Conservation (phyloP, 2,888 invertebrate genomes). For the Myathropa florea region DNA sequence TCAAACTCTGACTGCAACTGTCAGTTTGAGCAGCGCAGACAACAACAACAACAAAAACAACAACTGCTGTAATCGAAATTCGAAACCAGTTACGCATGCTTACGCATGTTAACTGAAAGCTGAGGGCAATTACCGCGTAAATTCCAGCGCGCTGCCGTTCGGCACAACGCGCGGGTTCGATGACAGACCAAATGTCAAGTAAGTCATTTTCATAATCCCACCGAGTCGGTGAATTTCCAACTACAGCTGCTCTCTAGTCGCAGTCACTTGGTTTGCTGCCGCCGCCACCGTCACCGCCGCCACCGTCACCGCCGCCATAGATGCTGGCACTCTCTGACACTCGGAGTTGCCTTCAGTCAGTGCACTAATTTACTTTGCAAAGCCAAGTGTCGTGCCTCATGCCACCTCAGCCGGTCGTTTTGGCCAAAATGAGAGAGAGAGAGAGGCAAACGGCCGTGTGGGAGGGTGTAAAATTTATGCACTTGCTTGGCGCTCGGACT, state of each 20-base stretch:
- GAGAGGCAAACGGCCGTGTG: constrained; percentile 22
- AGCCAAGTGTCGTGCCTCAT: constrained; percentile 49
- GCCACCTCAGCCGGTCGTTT: constrained; percentile 1
- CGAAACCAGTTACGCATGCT: constrained; percentile 66
- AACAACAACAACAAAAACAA: constrained; percentile 8
- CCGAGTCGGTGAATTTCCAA: constrained; percentile 2
- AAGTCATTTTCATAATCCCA: constrained; percentile 64
- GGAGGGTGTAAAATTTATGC: constrained; percentile 64
- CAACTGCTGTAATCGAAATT: background rate
- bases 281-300: background rate
- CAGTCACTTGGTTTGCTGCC: background rate
- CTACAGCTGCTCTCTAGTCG: background rate
- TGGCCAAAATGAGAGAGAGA: background rate
- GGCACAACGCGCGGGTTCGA: constrained; percentile 51
- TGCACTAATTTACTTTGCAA: constrained; percentile 68
- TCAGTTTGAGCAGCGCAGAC: constrained; percentile 28
- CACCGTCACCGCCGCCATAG: constrained; percentile 2
- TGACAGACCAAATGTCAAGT: constrained; percentile 70
- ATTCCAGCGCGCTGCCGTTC: constrained; percentile 35
- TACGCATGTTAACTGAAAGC: constrained; percentile 47
- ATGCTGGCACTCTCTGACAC: constrained; percentile 30
- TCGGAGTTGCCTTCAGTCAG: constrained; percentile 37
- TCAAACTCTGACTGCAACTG: constrained; percentile 54
- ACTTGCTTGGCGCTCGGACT: constrained; percentile 68
- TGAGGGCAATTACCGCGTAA: constrained; percentile 67